Percentiles rank a stretch among this genome's conserved stretches.
Conservation (phyloP, 1,140 invertebrate species). For the Brachionus calyciflorus region DNA sequence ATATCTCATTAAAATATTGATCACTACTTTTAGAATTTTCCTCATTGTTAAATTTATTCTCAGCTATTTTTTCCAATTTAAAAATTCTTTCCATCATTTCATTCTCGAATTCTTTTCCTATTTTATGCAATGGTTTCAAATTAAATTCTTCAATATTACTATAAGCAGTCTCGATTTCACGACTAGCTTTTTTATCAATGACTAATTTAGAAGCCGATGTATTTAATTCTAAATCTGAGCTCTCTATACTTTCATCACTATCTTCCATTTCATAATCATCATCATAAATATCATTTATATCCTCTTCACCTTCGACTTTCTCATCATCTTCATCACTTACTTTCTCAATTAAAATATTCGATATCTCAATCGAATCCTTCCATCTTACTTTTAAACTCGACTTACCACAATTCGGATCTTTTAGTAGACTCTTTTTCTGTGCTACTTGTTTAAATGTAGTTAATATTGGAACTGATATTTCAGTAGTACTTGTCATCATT, state of each 20-base stretch:
- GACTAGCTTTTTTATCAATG: conserved; percentile 5
- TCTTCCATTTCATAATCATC: neutral
- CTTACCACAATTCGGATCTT: neutral
- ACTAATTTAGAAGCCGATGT: neutral
- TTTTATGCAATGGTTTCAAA: conserved; percentile 18
- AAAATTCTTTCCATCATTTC: neutral
- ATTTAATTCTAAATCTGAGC: conserved; percentile 10
- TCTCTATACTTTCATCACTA: conserved; percentile 23
- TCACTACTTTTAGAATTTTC: neutral
- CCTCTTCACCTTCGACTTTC: neutral
- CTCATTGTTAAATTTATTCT: neutral
- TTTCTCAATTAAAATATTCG: conserved; percentile 28
- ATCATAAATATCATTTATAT: conserved; percentile 29
- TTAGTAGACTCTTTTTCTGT: conserved; percentile 16
- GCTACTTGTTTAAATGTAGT: neutral
- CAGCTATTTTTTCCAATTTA: neutral
- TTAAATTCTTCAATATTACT: conserved; percentile 10
- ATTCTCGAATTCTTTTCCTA: conserved; percentile 25
- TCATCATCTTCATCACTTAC: conserved; percentile 22
- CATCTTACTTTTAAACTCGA: conserved; percentile 31
- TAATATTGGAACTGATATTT: neutral
- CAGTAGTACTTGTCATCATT: neutral
- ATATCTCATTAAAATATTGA: neutral
- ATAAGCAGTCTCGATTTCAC: neutral
- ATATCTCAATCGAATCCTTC: conserved; percentile 46